Conservation (phyloP, 2,888 invertebrate genomes). For the Ophonus ardosiacus region DNA sequence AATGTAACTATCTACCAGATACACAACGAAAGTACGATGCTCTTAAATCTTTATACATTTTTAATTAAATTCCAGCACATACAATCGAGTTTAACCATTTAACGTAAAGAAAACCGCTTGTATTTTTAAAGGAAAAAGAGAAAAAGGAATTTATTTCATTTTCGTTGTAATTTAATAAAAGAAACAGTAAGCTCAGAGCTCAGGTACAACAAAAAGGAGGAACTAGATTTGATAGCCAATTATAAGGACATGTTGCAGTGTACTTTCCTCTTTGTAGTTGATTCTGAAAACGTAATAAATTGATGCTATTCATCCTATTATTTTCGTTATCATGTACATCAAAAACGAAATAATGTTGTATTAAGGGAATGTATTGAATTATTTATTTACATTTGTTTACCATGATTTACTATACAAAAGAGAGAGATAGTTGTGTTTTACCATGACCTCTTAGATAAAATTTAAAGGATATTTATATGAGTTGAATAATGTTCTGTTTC, state of each 20-base stretch:
- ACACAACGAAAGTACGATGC: not conserved
- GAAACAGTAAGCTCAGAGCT: constrained; percentile 18
- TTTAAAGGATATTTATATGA: too few relatives aligned
- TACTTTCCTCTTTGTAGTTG: constrained; percentile 11
- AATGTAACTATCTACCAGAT: not conserved
- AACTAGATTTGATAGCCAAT: constrained; percentile 29
- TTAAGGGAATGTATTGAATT: not conserved
- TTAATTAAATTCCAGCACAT: constrained; percentile 38
- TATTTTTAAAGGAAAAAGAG: constrained; percentile 8
- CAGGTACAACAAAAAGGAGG: not conserved
- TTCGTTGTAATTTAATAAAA: constrained; percentile 38
- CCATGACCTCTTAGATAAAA: too few relatives aligned
- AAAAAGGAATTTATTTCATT: constrained; percentile 34
- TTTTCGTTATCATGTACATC: not conserved
- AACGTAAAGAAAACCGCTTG: constrained; percentile 11
- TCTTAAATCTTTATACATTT: constrained; percentile 32
- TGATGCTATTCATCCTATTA: constrained; percentile 6
- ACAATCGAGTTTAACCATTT: constrained; percentile 24
- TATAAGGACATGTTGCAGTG: constrained; percentile 1
- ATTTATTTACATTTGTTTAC: not conserved
- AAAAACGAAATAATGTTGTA: not conserved
- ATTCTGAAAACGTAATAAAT: not conserved
- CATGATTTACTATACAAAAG: not conserved
- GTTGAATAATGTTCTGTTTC: too few relatives aligned
- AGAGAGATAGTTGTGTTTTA: too few relatives aligned